phyloP scores from a whole-genome alignment of 2,797 vertebrate genomes.

The Syngnathus acus region DNA sequence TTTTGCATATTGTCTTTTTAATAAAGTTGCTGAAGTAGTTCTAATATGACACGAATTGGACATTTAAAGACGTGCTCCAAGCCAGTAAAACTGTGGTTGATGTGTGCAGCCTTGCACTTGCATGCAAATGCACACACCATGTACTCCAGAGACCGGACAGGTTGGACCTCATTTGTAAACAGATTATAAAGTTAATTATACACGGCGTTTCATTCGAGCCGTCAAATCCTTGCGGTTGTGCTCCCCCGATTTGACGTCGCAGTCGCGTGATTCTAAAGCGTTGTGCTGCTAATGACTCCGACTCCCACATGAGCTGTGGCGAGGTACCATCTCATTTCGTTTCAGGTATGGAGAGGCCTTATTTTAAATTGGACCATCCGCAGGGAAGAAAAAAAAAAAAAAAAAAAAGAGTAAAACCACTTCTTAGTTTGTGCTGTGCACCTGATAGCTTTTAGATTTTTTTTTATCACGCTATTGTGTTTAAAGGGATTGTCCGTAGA shows the following conservation, averaged over 20 bases:
- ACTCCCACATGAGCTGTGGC: slow-evolving; percentile 41
- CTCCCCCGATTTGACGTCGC: slow-evolving; percentile 38
- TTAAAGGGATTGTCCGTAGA: slow-evolving; percentile 10
- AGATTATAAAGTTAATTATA: slow-evolving; percentile 69
- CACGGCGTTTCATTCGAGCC: slow-evolving; percentile 46
- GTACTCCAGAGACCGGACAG: slow-evolving; percentile 42
- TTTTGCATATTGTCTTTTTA: no score
- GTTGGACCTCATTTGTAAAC: slow-evolving; percentile 67
- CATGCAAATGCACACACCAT: slow-evolving; percentile 31
- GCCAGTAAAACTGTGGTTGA: slow-evolving; percentile 4
- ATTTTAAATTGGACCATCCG: slow-evolving; percentile 30
- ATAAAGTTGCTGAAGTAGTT: no score
- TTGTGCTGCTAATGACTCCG: slow-evolving; percentile 46
- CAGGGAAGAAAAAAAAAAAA: slow-evolving; percentile 12
- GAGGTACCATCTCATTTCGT: slow-evolving; percentile 42
- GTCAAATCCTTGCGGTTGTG: slow-evolving; percentile 51
- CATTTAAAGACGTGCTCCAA: no score
- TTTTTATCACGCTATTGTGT: slow-evolving; percentile 5
- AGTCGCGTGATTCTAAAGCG: slow-evolving; percentile 42
- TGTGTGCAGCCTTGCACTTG: slow-evolving; percentile 17
- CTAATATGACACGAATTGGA: no score
- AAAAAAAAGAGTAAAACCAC: slow-evolving; percentile 30
- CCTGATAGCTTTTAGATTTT: not conserved
- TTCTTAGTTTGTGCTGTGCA: slow-evolving; percentile 25
- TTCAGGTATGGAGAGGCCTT: slow-evolving; percentile 25